Evolutionary conservation across 2,113 vertebrate species (phyloP), one percentile per base, ranked within the genome.

Genomic region (Solea senegalensis): DNA sequence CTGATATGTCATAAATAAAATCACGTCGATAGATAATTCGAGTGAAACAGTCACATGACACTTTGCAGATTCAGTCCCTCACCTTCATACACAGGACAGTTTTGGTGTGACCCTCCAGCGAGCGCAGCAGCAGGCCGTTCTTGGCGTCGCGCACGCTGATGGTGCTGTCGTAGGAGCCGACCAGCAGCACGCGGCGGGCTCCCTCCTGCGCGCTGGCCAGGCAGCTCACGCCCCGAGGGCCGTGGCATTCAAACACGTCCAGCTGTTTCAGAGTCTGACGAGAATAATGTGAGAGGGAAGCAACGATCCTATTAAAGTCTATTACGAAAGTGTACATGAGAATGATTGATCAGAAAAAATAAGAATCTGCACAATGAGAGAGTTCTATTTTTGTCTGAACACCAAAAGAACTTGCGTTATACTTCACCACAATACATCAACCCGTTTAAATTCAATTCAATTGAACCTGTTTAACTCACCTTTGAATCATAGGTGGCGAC

Each of bases 21-120:
- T 21, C 21, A 21, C 3, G 26, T 44, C 13, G n/a, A 9, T 10
- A n/a, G n/a, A n/a, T n/a, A n/a, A n/a, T n/a, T n/a, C n/a, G n/a
- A n/a, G n/a, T n/a, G n/a, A n/a, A n/a, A n/a, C n/a, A n/a, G n/a
- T n/a, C n/a, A n/a, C n/a, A n/a, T n/a, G n/a, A n/a, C n/a, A n/a
- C n/a, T n/a, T n/a, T n/a, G n/a, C 28, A 48, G 21, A 7, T n/a
- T n/a, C 8, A 4, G 12, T 34, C 34, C 40, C 92, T 87, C 80
- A 92, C 98, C 96, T 96, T 97, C 95, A 99, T 96, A 78, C 97
- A 99, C 49, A 99, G 96, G 3, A 99, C 94, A 2, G 97, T 99
- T 84, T 98, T 97, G 91, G 95, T 95, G 80, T 99, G 98, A 26
- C 98, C 96, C 69, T 96, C 88, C 78, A 99, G 92, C 0, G 95